Evolutionary conservation across 2,797 vertebrate genomes (phyloP), one percentile per base, ranked within the genome.

Genomic region (Tiaroga cobitis): DNA sequence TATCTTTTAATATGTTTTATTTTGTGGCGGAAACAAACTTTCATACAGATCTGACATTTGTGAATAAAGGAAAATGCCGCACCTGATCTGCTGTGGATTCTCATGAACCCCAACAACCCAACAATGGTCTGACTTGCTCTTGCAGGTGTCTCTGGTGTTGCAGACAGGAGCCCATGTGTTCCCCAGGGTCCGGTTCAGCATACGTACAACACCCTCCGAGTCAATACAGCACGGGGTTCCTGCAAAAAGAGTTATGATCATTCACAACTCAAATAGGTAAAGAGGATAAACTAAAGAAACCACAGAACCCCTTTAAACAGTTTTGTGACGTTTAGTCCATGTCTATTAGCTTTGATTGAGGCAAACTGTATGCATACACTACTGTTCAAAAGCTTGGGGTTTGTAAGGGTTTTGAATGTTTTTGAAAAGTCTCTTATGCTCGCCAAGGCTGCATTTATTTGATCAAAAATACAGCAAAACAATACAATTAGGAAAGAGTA

Each of bases 81-180:
- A 99, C 98, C 98, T 96, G 92, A 99, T 95, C 90, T 99, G 98
- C 91, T 98, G 97, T 10, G 97, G 97, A 79, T 96, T 96, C 92
- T 99, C 98, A 29, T 98, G 97, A 32, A 98, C 88, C 7, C 97
- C 97, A 13, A 99, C 96, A 24, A 99, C 96, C 98, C 98, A 99
- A 24, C 96, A 98, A 90, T 98, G 96, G 89, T 99, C 97, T 0
- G 97, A 98, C 87, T 96, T 97, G 83, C 97, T 97, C 90, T 97
- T 99, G 92, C 97, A 98, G 80, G 96, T 95, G 10, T 99, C 97
- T 81, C 95, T 94, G 4, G 94, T 98, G 93, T 96, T 94, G 80
- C 97, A 98, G 49, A 99, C 92, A 0, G 98, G 98, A 3, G 96
- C 94, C 98, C 98, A 99, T 0, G 95, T 97, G 90, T 97, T 95